Percentiles rank a stretch among this genome's conserved stretches.
phyloP scores from a whole-genome alignment of 2,797 vertebrate genomes.

The Rhabdomys pumilio region DNA sequence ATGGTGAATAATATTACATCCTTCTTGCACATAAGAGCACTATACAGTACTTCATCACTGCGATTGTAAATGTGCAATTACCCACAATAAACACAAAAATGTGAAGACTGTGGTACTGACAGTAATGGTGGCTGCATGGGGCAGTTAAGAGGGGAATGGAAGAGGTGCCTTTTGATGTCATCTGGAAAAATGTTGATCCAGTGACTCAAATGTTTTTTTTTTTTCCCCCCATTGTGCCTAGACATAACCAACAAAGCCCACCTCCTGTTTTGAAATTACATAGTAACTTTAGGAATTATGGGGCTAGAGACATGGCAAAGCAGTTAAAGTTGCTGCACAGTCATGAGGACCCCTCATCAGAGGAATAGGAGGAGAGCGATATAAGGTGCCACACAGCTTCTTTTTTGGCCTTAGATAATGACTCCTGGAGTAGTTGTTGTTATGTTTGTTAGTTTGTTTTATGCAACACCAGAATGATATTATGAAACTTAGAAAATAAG shows the following conservation, averaged over 20 bases:
- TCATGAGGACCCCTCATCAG: background rate
- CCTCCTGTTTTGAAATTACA: background rate
- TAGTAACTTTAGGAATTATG: constrained; percentile 10
- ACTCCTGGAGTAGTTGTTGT: background rate
- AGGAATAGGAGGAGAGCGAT: background rate
- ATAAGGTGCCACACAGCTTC: background rate
- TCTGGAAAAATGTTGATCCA: background rate
- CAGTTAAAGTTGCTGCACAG: background rate
- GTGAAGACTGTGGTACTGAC: background rate
- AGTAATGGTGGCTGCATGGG: background rate
- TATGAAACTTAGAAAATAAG: constrained; percentile 14
- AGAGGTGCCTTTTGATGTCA: background rate
- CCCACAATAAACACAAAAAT: background rate
- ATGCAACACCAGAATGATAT: background rate
- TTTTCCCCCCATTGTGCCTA: background rate
- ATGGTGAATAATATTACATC: background rate
- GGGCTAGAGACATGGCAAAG: background rate
- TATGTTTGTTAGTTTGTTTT: background rate
- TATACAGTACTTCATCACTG: background rate
- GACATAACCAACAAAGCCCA: background rate
- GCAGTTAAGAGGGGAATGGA: background rate
- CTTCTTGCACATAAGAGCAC: background rate
- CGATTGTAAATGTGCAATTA: background rate
- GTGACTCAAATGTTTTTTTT: background rate
- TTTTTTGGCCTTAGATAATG: background rate